Base-by-base conservation (phyloP, 2,888 invertebrate genomes). In the Cephus pygmeus region DNA sequence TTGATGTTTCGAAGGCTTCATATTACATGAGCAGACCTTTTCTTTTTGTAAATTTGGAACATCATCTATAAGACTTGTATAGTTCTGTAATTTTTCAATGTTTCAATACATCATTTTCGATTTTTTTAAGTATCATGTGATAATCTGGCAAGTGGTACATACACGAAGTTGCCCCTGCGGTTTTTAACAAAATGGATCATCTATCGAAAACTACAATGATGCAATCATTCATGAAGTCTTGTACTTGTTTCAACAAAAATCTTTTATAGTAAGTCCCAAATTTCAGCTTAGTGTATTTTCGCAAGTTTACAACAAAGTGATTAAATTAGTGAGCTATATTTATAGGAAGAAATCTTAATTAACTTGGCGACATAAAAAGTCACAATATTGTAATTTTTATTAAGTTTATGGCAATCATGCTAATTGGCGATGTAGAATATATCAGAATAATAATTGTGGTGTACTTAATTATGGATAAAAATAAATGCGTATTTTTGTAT, bases 401-500 rank as follows among this genome's bases (percentile, higher is more conserved):
- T 56, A 56, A 23, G 56, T 56, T 56, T 56, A 56, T 56, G 23
- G 69, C 73, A 34, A 23, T 33, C 2, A 33, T 3, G 68, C 33
- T 30, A 76, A 71, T 15, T 69, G n/a, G 35, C 56, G n/a, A 76
- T 76, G 76, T 76, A 76, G 68, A 71, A 76, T 73, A 40, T 76
- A 56, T 30, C 31, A 31, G 73, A 77, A 73, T 79, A 79, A 81
- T 77, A 77, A 82, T 81, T 82, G 73, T 84, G 82, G 81, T 83
- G 81, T 83, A 82, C 82, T 76, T 80, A 68, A 75, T 80, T 79
- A 73, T 56, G 36, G 69, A 34, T 75, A 71, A 33, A 86, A 90
- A 90, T 88, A 88, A 90, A 90, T 79, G 79, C 82, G 86, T 90
- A 89, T 90, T 89, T 90, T 90, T 90, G 82, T 87, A 89, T 88